Base-by-base conservation (phyloP, 2,888 invertebrate genomes). In the Agrypnus murinus region DNA sequence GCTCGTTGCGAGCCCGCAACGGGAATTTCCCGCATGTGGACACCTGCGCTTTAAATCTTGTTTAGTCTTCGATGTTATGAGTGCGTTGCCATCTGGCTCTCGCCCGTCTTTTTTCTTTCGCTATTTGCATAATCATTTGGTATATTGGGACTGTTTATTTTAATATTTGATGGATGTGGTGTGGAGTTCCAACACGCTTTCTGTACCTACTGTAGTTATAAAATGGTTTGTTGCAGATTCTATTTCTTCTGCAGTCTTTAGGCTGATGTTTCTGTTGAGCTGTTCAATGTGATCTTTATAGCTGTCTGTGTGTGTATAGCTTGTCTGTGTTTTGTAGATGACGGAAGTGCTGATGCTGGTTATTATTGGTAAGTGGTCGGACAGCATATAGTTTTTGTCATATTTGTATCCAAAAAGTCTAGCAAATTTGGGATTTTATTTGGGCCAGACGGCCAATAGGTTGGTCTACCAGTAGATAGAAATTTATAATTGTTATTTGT, bases 201-300 rank as follows among this genome's bases (percentile, higher is more conserved):
- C 38, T 57, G 57, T 15, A 57, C n/a, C n/a, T 17, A 46, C 31
- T 34, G 53, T 36, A 38, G 57, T 38, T 57, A 4, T 57, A 19
- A 57, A 36, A 19, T 57, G 38, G 36, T 57, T 57, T 12, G 57
- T 57, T 38, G 57, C 57, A 8, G 9, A 57, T 50, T 50, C 50
- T 57, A 57, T 36, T 14, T 57, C 57, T 14, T 40, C 57, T 57
- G 57, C n/a, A 17, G 38, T 57, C 38, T 57, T 57, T 57, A 57
- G 38, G 17, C 17, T 36, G 4, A 57, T 36, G 14, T 57, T 36
- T 38, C n/a, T 57, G 14, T 12, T 31, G 38, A 36, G 38, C 12
- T 36, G 32, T 36, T 34, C 15, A 25, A 55, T 55, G 15, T 55
- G 14, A 25, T 7, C 34, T 34, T 55, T 55, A 12, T 32, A 55